Base-by-base conservation (phyloP, 2,797 vertebrate species). In the Percopsis omiscomaycus region DNA sequence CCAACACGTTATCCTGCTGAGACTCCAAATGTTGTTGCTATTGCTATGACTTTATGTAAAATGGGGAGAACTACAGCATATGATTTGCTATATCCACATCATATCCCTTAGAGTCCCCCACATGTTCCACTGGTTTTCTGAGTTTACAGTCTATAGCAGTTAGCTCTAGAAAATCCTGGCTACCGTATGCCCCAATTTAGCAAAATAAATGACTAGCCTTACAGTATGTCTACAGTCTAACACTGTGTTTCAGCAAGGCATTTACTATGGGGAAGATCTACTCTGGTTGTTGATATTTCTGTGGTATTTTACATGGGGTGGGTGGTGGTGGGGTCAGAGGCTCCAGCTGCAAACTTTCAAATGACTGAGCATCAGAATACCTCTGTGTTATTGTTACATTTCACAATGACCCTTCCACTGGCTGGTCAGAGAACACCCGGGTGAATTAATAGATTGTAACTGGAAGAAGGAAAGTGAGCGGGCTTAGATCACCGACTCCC, bases 291-390 rank as follows among this genome's bases (percentile, higher is more conserved):
- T 70, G 53, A 82, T 84, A 69, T 75, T 75, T 82, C 84, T 80
- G 63, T 67, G 54, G 69, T 67, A 79, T 77, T 81, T 79, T 64
- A 70, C 0, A 6, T 9, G 11, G 16, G 59, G 55, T 44, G 72
- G 66, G 77, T 74, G 70, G 50, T 61, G 74, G 77, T 63, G 65
- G 72, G 77, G 62, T 55, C n/a, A 55, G 70, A 68, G 85, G 29
- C 62, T 77, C 69, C 62, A 72, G 86, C 86, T 90, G 88, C 68
- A 78, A 73, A 73, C 85, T 83, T 87, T 91, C 82, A 86, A 86
- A 85, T 81, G 73, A 64, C 76, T 59, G 42, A 30, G 77, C 58
- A 64, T 91, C 82, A 65, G 74, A 79, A 89, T 86, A 5, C 22
- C n/a, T 59, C 66, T 78, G 32, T 84, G 79, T 88, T 88, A 86